phyloP scores from a whole-genome alignment of 2,113 vertebrate species.

The Brachirus orientalis region DNA sequence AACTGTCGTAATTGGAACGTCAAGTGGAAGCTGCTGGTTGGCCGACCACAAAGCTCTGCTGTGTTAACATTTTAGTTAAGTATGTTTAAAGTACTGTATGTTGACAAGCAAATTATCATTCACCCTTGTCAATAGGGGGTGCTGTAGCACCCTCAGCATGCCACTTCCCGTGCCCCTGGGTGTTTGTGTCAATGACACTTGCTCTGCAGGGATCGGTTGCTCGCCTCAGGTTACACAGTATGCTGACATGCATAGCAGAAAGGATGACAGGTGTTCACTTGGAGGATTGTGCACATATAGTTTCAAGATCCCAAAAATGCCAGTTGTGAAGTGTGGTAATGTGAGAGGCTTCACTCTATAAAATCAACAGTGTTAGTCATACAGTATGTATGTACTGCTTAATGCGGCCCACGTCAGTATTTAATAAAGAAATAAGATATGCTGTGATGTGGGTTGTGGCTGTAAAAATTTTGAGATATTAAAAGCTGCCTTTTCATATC shows the following conservation, averaged over 20 bases:
- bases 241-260: slow-evolving; percentile 26
- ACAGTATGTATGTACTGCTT: background rate
- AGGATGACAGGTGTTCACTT: slow-evolving; percentile 46
- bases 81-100: too few relatives aligned
- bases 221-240: slow-evolving; percentile 38
- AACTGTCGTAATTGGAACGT: too few relatives aligned
- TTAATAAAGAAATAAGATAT: background rate
- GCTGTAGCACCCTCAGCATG: too few relatives aligned
- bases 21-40: too few relatives aligned
- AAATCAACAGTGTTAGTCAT: slow-evolving; percentile 9
- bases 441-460: background rate
- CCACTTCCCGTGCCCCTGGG: too few relatives aligned
- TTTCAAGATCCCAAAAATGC: slow-evolving; percentile 41
- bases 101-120: too few relatives aligned
- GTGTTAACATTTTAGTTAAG: too few relatives aligned
- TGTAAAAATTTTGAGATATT: background rate
- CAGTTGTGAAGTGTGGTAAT: slow-evolving; percentile 19
- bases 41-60: too few relatives aligned
- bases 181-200: slow-evolving; percentile 49
- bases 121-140: too few relatives aligned
- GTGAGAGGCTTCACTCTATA: slow-evolving; percentile 1
- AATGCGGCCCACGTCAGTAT: background rate
- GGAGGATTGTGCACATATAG: slow-evolving; percentile 34
- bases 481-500: slow-evolving; percentile 1
- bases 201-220: slow-evolving; percentile 43